Base-by-base conservation (phyloP, 2,113 vertebrate genomes). In the Pseudopipra pipra region DNA sequence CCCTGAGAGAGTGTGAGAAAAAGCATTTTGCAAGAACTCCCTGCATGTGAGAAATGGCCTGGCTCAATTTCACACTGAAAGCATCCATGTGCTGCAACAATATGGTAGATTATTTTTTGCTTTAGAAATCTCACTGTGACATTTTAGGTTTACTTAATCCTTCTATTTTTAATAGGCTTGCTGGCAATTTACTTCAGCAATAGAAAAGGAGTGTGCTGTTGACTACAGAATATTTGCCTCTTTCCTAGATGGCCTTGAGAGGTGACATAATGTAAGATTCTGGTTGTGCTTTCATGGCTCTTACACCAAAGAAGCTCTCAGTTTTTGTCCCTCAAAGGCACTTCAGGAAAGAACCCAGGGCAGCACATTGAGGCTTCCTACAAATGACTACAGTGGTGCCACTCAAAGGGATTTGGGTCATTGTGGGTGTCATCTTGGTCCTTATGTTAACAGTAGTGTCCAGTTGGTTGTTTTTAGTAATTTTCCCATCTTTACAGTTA, bases 81-180 rank as follows among this genome's bases (percentile, higher is more conserved):
- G 28, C 37, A 54, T 58, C 78, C 78, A 46, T 71, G 85, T 83
- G 79, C 92, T 92, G 63, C 72, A 70, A 65, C 58, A 91, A 46
- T 80, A 73, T 70, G 75, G 75, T 7, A 88, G 63, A 76, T 92
- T 90, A 92, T 93, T 95, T 93, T 90, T 94, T 88, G 72, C 72
- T 93, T 70, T 80, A 73, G 84, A 85, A 76, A 80, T 59, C 85
- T 94, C 75, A 41, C 51, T 30, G 12, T 87, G 94, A 92, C 90
- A 86, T 97, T 95, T 91, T 23, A 52, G 65, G n/a, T 77, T 86
- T 91, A 73, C 90, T 82, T 83, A 62, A 91, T 93, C 87, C 74
- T 85, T 85, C 85, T 94, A 25, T 90, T 96, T 97, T 94, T 92
- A 80, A 93, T 85, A 83, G 39, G 17, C 66, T 90, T 25, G 16